Percentiles rank a stretch among this genome's conserved stretches.
phyloP scores from a whole-genome alignment of 2,888 invertebrate species.

The Sesia bembeciformis region DNA sequence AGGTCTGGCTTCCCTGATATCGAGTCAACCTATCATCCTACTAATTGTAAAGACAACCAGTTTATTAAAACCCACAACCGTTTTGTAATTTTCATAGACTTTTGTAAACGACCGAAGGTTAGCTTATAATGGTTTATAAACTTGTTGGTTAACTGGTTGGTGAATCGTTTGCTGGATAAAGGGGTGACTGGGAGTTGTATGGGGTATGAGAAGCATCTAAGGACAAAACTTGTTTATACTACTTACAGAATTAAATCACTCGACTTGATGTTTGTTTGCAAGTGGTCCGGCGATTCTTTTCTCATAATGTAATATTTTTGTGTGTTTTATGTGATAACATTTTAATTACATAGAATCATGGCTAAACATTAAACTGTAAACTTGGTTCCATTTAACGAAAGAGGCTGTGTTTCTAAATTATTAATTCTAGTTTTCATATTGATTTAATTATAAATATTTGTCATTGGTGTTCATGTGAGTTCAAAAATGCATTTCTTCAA shows the following conservation, averaged over 20 bases:
- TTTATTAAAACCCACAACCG: neutral
- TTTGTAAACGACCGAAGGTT: constrained; percentile 14
- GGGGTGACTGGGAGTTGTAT: constrained; percentile 21
- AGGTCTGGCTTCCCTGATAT: constrained; percentile 43
- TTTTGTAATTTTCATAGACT: neutral
- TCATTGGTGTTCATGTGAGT: too few species aligned
- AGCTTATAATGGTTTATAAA: constrained; percentile 22
- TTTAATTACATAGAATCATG: too few species aligned
- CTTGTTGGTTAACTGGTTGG: constrained; percentile 35
- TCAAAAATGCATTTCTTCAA: too few species aligned
- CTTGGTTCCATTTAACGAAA: too few species aligned
- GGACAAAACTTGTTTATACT: constrained; percentile 64
- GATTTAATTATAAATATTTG: too few species aligned
- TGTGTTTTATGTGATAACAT: too few species aligned
- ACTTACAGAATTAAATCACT: constrained; percentile 65
- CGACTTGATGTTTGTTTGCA: constrained; percentile 38
- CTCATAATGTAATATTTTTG: too few species aligned
- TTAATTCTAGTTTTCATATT: too few species aligned
- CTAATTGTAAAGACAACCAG: neutral
- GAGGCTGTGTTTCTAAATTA: too few species aligned
- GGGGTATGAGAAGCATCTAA: constrained; percentile 33
- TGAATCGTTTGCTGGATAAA: constrained; percentile 24
- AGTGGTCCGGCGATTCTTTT: constrained; percentile 28
- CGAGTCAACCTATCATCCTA: constrained; percentile 18
- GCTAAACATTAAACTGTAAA: too few species aligned